Evolutionary conservation across 2,113 vertebrate genomes (phyloP).

Genomic region (Mixornis gularis): DNA sequence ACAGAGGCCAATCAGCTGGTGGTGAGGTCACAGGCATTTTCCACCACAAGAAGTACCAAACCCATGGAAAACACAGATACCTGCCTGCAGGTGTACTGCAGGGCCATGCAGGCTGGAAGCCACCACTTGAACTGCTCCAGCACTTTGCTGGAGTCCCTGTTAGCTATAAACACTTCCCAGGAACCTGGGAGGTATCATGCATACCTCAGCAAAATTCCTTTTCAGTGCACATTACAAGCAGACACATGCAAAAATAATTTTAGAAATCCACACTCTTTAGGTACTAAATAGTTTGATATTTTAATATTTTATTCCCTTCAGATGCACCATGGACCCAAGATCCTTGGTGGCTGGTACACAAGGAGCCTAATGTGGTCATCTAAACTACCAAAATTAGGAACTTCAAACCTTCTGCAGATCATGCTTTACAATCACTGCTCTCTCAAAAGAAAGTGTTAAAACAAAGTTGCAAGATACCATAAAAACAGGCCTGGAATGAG

Average conservation of each 20-base stretch:
- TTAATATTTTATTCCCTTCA: neutral
- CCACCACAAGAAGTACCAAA: neutral
- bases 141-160: neutral
- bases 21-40: neutral
- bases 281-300: neutral
- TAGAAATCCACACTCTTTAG: neutral
- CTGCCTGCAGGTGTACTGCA: neutral
- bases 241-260: slow-evolving; percentile 14
- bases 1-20: neutral
- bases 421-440: neutral
- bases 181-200: neutral
- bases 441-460: neutral
- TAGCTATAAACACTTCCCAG: neutral
- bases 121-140: neutral
- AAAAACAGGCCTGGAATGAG: neutral
- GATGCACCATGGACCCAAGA: neutral
- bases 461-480: neutral
- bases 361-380: neutral
- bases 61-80: neutral
- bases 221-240: neutral
- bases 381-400: neutral
- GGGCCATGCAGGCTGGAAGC: neutral
- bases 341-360: neutral
- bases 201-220: slow-evolving; percentile 31
- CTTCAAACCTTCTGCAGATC: neutral